Percentiles rank a stretch among this genome's conserved stretches.
phyloP scores from a whole-genome alignment of 2,797 vertebrate genomes.

The Mus minutoides region DNA sequence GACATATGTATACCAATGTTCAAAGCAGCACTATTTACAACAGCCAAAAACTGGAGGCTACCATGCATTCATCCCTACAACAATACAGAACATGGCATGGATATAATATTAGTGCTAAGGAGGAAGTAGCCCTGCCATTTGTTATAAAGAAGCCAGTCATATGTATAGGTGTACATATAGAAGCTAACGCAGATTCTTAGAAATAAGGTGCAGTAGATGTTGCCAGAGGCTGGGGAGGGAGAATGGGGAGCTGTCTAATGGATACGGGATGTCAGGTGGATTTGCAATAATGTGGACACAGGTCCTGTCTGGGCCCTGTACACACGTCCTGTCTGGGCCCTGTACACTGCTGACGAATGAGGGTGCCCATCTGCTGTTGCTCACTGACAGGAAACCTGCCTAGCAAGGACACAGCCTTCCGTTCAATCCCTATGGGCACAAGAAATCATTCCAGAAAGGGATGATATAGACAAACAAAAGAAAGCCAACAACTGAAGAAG shows the following conservation, averaged over 20 bases:
- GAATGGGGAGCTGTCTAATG: background rate
- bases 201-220: background rate
- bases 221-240: background rate
- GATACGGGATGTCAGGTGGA: no score
- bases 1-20: background rate
- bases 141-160: background rate
- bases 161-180: no score
- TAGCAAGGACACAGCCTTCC: background rate
- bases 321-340: background rate
- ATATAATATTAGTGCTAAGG: background rate
- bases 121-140: background rate
- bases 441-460: slow-evolving; percentile 1
- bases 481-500: slow-evolving; percentile 11
- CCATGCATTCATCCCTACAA: background rate
- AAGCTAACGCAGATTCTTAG: background rate
- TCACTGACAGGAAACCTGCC: background rate
- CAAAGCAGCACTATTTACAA: background rate
- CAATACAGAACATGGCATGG: background rate
- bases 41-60: background rate
- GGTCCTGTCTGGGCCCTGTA: background rate
- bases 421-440: background rate
- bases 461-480: background rate
- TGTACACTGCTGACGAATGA: background rate
- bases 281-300: background rate
- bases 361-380: no score